Conservation (phyloP, 2,888 invertebrate genomes). For the Megaustenia siamemsis region DNA sequence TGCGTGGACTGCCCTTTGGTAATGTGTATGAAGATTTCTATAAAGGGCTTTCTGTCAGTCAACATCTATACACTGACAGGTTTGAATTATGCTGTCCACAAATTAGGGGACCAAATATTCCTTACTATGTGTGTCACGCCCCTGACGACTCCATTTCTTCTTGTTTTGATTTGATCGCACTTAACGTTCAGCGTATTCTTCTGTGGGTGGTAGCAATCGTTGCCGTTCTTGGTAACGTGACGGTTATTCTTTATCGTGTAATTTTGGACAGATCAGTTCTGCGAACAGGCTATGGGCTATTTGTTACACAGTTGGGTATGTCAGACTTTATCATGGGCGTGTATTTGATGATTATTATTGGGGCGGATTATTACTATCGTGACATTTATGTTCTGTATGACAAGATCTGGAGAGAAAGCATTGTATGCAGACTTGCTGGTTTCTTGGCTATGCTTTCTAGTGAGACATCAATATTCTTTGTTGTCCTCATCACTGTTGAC, state of each 20-base stretch:
- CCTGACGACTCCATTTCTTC: conserved; percentile 72
- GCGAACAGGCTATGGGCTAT: conserved; percentile 50
- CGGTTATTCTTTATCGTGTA: conserved; percentile 39
- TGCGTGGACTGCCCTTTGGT: background rate
- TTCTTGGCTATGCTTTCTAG: conserved; percentile 79
- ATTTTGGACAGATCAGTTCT: conserved; percentile 55
- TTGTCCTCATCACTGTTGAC: conserved; percentile 84
- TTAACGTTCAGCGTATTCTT: conserved; percentile 65
- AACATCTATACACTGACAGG: conserved; percentile 39
- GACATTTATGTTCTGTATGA: conserved; percentile 69
- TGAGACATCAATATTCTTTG: conserved; percentile 77
- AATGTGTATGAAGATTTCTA: background rate
- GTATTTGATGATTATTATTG: conserved; percentile 73
- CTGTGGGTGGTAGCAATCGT: conserved; percentile 61
- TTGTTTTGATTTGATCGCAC: conserved; percentile 73
- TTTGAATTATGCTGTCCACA: conserved; percentile 43
- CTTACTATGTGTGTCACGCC: conserved; percentile 62
- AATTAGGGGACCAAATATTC: conserved; percentile 24
- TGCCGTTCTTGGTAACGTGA: conserved; percentile 42
- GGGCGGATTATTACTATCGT: conserved; percentile 70
- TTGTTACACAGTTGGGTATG: conserved; percentile 73
- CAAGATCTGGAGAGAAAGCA: conserved; percentile 75
- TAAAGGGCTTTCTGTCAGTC: conserved; percentile 1
- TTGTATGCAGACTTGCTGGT: conserved; percentile 78
- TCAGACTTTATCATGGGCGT: conserved; percentile 75